Evolutionary conservation across 2,888 invertebrate genomes (phyloP), one percentile per base, ranked within the genome.

Genomic region (Harmothoe impar): DNA sequence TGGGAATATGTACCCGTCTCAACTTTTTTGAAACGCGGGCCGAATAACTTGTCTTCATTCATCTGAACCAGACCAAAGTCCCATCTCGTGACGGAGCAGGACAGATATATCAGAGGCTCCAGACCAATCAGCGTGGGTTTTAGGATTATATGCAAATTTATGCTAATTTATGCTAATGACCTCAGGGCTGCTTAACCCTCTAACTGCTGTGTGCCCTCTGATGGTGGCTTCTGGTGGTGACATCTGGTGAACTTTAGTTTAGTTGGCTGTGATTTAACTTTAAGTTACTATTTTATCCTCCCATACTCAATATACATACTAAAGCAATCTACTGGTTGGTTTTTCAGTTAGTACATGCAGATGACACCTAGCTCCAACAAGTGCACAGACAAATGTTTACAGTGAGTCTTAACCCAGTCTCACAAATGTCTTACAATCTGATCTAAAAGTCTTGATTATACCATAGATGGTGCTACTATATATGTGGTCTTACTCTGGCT

Each of bases 121-220:
- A 54, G 86, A 86, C 86, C 86, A 86, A 86, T 86, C 54, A 86
- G 86, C 86, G 86, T 86, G 86, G 12, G 86, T 86, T 54, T n/a
- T 25, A 86, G 86, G 86, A 54, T 86, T 56, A 54, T 35, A 84
- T 86, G 86, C 86, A 31, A 86, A 86, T 54, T 86, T 86, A 86
- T 86, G 86, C 86, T 31, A 86, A 86, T 86, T 54, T 86, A 86
- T 86, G 86, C 86, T 54, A 54, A 86, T 84, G 43, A 51, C 51
- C 43, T 72, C 72, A 72, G 72, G 72, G 31, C 72, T 72, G 72
- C 72, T 72, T 72, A 29, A 72, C 72, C 72, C 72, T 29, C 43
- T 84, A 84, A 51, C 43, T 84, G 17, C 84, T 29, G 17, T 68
- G 17, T 72, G 25, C 43, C 15, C 72, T 72, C 72, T 72, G 72